These are phyloP conservation scores for Lasioglossum lativentre DNA, from an alignment of 2,888 invertebrate genomes.

Conservation along the genomic window DNA sequence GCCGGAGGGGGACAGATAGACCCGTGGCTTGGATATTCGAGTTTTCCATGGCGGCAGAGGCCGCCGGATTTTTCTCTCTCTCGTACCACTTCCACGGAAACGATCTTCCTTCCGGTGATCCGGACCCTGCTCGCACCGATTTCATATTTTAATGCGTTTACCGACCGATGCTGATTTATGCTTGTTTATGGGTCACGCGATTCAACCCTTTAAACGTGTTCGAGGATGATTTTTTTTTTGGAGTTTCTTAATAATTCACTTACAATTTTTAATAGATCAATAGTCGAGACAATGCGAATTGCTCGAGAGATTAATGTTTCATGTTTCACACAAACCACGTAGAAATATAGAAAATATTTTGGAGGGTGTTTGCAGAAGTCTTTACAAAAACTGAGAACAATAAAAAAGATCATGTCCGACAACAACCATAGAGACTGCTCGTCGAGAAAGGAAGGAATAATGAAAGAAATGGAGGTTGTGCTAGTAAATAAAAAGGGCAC, in stretches of 20 bases:
- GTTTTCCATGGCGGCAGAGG: constrained; percentile 37
- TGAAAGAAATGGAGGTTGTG: not conserved
- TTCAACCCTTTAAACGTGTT: too few relatives aligned
- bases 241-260: too few relatives aligned
- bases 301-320: too few relatives aligned
- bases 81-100: not conserved
- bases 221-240: not conserved
- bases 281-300: too few relatives aligned
- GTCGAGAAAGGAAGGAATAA: not conserved
- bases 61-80: constrained; percentile 26
- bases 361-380: too few relatives aligned
- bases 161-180: constrained; percentile 9
- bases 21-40: constrained; percentile 46
- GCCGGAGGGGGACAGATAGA: constrained; percentile 6
- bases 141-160: constrained; percentile 42
- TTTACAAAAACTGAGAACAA: too few relatives aligned
- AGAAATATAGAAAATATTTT: too few relatives aligned
- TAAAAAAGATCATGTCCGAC: too few relatives aligned
- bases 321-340: too few relatives aligned
- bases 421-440: not conserved
- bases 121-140: constrained; percentile 16
- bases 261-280: too few relatives aligned
- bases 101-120: constrained; percentile 30
- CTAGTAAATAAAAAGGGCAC: not conserved
- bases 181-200: constrained; percentile 11